These are phyloP conservation scores for Sinelater perroti DNA, from an alignment of 2,888 invertebrate species.

Conservation along the genomic window DNA sequence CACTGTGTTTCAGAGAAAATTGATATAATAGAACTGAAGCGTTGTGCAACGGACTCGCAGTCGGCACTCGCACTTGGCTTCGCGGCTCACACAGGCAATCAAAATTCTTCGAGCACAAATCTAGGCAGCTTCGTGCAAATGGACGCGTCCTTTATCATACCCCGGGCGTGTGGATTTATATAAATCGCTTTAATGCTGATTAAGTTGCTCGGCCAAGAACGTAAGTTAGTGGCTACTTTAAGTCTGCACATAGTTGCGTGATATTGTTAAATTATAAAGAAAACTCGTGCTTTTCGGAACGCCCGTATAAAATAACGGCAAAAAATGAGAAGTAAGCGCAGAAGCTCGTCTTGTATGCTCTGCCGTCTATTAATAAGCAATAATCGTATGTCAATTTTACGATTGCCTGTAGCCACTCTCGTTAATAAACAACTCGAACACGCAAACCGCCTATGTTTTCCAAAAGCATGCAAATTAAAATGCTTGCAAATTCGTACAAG, in stretches of 20 bases:
- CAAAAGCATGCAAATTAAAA: background rate
- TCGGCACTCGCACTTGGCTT: background rate
- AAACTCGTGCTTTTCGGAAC: no score
- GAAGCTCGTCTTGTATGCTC: background rate
- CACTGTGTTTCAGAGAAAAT: conserved; percentile 34
- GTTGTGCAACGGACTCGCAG: conserved; percentile 8
- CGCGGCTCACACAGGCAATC: background rate
- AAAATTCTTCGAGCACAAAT: background rate
- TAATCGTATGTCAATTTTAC: conserved; percentile 8
- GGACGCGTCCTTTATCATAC: background rate
- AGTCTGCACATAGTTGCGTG: no score
- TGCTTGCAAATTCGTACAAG: conserved; percentile 3
- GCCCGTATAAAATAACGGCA: no score
- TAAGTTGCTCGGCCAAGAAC: background rate
- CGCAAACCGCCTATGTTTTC: background rate
- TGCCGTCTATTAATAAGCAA: conserved; percentile 1
- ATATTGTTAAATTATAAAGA: no score
- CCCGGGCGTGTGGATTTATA: background rate
- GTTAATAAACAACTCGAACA: conserved; percentile 1
- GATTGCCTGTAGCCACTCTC: conserved; percentile 4
- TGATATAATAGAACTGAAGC: conserved; percentile 22
- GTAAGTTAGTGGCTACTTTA: no score
- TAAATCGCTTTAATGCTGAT: conserved; percentile 5
- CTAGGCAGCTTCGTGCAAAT: background rate
- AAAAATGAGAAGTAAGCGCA: no score